Evolutionary conservation across 53 echinoderm and acorn worm species (phyloP).

Genomic region (Actinopyga echinites): DNA sequence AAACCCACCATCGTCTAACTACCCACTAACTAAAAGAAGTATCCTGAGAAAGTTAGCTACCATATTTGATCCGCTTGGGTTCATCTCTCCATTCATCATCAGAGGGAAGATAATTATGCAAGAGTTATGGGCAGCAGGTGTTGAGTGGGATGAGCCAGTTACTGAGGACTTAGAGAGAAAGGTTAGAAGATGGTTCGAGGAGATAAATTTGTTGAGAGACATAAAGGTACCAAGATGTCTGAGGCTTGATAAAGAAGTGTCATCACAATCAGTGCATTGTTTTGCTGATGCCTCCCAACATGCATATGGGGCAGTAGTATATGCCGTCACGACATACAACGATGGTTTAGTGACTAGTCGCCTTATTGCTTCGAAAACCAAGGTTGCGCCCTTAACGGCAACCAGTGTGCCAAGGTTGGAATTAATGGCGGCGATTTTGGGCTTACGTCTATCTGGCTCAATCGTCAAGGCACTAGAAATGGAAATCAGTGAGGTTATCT

Average conservation of each 20-base stretch:
- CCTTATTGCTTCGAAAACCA: slow-evolving; percentile 31
- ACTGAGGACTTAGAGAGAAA: slow-evolving; percentile 10
- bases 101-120: slow-evolving; percentile 25
- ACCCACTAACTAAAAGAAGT: neutral
- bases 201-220: neutral
- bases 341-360: neutral
- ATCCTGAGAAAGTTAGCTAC: slow-evolving; percentile 1
- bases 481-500: neutral
- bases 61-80: neutral
- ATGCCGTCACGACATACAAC: neutral
- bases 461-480: slow-evolving; percentile 8
- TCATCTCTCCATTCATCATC: slow-evolving; percentile 18
- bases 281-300: slow-evolving; percentile 25
- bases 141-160: slow-evolving; percentile 27
- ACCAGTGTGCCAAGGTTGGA: slow-evolving; percentile 21
- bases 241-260: neutral
- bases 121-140: slow-evolving; percentile 37
- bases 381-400: slow-evolving; percentile 7
- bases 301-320: slow-evolving; percentile 2
- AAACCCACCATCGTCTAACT: neutral
- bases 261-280: neutral
- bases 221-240: slow-evolving; percentile 10
- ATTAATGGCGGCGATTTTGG: slow-evolving; percentile 35
- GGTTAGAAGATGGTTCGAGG: slow-evolving; percentile 19
- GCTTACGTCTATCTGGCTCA: neutral